A percentile compares a stretch with the other conserved stretches of the same genome.
Evolutionary conservation across 2,113 vertebrate species (phyloP).

Genomic region (Glareola pratincola): DNA sequence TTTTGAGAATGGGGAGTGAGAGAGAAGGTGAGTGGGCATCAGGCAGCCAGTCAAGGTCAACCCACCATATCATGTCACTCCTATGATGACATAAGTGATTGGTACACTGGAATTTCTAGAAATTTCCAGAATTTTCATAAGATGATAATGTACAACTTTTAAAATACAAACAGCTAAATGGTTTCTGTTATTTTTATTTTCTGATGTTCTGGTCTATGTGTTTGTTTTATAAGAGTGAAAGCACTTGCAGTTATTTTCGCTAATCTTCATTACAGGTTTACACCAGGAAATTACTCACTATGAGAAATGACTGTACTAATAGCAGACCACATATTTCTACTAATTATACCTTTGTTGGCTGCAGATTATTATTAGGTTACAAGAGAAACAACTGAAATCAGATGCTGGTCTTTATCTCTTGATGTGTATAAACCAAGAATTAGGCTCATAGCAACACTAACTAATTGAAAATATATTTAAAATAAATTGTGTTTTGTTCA

Average conservation of each 20-base stretch:
- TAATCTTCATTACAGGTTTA: slow-evolving; percentile 32
- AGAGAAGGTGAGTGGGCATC: background rate
- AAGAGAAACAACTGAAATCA: background rate
- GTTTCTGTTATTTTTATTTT: slow-evolving; percentile 53
- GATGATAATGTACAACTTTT: slow-evolving; percentile 23
- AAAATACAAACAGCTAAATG: slow-evolving; percentile 11
- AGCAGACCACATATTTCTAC: background rate
- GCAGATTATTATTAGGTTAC: background rate
- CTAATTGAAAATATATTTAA: slow-evolving; percentile 6
- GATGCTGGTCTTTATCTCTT: background rate
- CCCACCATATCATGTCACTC: background rate
- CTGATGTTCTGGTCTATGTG: background rate
- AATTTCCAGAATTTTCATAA: slow-evolving; percentile 49
- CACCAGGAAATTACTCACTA: slow-evolving; percentile 1
- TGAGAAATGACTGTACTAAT: background rate
- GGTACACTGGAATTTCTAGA: slow-evolving; percentile 5
- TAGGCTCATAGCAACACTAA: background rate
- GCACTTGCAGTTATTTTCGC: slow-evolving; percentile 43
- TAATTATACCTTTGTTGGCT: background rate
- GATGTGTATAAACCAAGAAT: background rate
- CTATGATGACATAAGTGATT: background rate
- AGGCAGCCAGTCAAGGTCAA: background rate
- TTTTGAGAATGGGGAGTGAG: background rate
- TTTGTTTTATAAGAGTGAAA: background rate
- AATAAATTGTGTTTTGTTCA: background rate